Base-by-base conservation (phyloP, 2,797 vertebrate genomes). In the Poliocrania exsul region DNA sequence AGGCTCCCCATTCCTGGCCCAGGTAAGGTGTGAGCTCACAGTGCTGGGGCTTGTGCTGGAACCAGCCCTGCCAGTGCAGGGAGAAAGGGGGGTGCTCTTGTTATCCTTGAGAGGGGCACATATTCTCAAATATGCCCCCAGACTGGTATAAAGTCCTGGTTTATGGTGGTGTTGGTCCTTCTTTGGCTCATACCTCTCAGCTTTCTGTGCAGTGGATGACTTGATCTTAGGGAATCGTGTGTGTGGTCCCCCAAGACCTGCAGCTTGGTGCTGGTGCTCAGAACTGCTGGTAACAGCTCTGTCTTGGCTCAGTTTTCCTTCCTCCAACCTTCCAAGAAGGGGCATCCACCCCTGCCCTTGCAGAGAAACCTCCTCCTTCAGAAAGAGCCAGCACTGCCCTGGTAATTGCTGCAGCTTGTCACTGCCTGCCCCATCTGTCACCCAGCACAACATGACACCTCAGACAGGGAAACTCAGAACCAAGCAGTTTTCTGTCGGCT, bases 401-500 rank as follows among this genome's bases (percentile, higher is more conserved):
- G 67, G 37, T 71, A 90, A 58, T 79, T 82, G 71, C 96, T 54
- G 69, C 0, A 54, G 44, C 72, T 61, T 94, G 95, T 91, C 90
- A 33, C 44, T 66, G 57, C 21, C 44, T 1, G 75, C 84, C 82
- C 92, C 86, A 71, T 92, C 80, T 61, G 42, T 95, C 90, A 73
- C 6, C 9, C 61, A 54, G 88, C 35, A 4, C 92, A 90, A 87
- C 8, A 4, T 83, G 94, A 85, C 88, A 83, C 93, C 77, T 93
- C 78, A n/a, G 82, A 74, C 90, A 85, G 56, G 58, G 51, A 94
- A 75, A 79, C 31, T 71, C 67, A 87, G 46, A 70, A 84, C 91
- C 86, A 95, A 96, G 82, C 93, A 64, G 95, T 88, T 96, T 94
- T 75, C 87, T 96, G 92, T 88, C 72, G 2, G 61, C 81, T 91